phyloP scores from a whole-genome alignment of 2,888 invertebrate genomes.

The Abrostola tripartita region DNA sequence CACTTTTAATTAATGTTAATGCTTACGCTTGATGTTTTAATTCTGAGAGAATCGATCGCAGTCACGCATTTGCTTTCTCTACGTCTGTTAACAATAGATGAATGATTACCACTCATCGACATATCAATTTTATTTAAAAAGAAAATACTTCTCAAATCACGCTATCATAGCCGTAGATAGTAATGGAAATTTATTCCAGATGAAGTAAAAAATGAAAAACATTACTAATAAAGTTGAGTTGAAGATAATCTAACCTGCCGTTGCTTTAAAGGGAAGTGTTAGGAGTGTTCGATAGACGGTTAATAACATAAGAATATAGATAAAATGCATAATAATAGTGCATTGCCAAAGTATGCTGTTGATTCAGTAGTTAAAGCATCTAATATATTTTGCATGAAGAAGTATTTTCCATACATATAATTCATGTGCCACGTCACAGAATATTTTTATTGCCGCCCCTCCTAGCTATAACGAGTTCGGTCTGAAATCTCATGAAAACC shows the following conservation, averaged over 20 bases:
- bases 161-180: not conserved
- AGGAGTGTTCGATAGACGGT: no score
- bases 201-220: no score
- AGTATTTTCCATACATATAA: conserved; percentile 6
- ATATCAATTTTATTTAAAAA: not conserved
- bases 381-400: conserved; percentile 7
- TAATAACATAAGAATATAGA: no score
- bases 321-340: no score
- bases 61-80: conserved; percentile 66
- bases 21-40: conserved; percentile 57
- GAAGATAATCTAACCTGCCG: no score
- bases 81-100: conserved; percentile 7
- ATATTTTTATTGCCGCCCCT: conserved; percentile 20
- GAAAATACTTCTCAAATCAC: not conserved
- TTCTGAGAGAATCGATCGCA: conserved; percentile 54
- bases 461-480: conserved; percentile 23
- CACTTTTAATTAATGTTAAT: conserved; percentile 66
- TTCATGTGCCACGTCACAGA: conserved; percentile 1
- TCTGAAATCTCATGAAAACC: conserved; percentile 35
- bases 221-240: no score
- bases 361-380: no score
- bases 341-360: no score
- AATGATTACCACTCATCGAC: conserved; percentile 4
- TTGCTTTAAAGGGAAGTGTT: no score
- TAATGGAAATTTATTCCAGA: no score